phyloP scores from a whole-genome alignment of 2,113 vertebrate species.

The Crotophaga sulcirostris region DNA sequence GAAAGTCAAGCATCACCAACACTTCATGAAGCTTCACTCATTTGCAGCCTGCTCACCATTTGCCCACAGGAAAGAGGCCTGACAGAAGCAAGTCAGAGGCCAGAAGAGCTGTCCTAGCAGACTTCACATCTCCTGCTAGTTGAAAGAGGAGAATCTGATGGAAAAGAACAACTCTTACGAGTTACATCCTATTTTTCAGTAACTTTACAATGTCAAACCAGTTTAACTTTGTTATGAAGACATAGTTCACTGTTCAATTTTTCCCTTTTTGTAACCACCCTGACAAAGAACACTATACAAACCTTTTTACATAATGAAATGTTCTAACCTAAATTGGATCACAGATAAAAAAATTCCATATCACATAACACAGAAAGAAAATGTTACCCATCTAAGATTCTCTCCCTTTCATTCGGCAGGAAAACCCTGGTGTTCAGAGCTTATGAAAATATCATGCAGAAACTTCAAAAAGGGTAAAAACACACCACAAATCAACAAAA shows the following conservation, averaged over 20 bases:
- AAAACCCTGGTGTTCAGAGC: neutral
- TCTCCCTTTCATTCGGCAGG: neutral
- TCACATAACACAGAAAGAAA: neutral
- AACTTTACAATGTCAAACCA: neutral
- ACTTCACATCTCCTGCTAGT: neutral
- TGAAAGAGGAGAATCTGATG: neutral
- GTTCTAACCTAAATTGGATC: neutral
- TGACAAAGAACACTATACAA: neutral
- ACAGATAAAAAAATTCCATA: neutral
- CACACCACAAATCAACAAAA: neutral
- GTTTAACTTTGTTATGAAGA: neutral
- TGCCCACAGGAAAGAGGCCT: neutral
- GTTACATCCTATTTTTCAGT: neutral
- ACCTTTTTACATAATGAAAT: neutral
- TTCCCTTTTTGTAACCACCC: neutral
- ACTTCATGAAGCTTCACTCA: neutral
- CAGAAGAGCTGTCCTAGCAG: neutral
- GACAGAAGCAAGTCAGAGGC: neutral
- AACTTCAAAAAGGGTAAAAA: constrained; percentile 7
- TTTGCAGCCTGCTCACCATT: neutral
- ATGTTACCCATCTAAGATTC: neutral
- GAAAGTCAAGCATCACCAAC: neutral
- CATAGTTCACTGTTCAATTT: neutral
- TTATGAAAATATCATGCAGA: neutral
- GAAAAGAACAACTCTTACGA: neutral